Evolutionary conservation across 2,888 invertebrate species (phyloP).

Genomic region (Cryptocephalus moraei): DNA sequence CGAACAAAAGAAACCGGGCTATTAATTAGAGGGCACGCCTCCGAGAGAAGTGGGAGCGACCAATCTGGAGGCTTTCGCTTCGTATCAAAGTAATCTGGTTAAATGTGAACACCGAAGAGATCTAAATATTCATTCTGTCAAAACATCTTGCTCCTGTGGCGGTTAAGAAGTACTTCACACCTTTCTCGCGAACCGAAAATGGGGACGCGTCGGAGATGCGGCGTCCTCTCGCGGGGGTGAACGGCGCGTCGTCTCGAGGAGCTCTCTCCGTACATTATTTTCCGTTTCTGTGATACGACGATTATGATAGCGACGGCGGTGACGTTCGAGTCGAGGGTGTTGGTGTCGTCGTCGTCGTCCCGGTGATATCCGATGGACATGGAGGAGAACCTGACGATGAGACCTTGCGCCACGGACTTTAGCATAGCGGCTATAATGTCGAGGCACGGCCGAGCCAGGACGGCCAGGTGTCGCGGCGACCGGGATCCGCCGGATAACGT

Average conservation of each 20-base stretch:
- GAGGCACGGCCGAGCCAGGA: conserved; percentile 51
- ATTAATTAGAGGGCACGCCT: conserved; percentile 51
- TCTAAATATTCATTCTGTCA: conserved; percentile 41
- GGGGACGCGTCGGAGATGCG: conserved; percentile 2
- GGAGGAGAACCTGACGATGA: conserved; percentile 59
- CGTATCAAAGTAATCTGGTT: conserved; percentile 37
- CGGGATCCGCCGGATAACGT: conserved; percentile 33
- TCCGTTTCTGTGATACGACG: conserved; percentile 15
- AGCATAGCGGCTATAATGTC: conserved; percentile 95
- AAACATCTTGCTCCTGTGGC: conserved; percentile 35
- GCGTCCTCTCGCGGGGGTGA: neutral
- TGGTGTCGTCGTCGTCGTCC: conserved; percentile 8
- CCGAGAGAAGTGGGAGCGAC: conserved; percentile 39
- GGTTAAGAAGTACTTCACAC: conserved; percentile 16
- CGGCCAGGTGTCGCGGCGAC: conserved; percentile 45
- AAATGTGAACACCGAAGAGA: conserved; percentile 35
- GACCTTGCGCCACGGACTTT: conserved; percentile 87
- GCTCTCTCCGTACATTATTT: neutral
- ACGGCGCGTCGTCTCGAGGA: too few relatives aligned
- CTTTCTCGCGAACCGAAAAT: conserved; percentile 8
- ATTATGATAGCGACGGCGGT: conserved; percentile 5
- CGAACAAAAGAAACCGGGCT: conserved; percentile 16
- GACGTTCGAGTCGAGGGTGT: too few relatives aligned
- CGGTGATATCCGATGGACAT: conserved; percentile 26
- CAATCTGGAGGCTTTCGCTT: conserved; percentile 40